A percentile compares a stretch with the other conserved stretches of the same genome.
Evolutionary conservation across 35 echinoderm and acorn worm genomes (phyloP).

Genomic region (Holothuria glaberrima): DNA sequence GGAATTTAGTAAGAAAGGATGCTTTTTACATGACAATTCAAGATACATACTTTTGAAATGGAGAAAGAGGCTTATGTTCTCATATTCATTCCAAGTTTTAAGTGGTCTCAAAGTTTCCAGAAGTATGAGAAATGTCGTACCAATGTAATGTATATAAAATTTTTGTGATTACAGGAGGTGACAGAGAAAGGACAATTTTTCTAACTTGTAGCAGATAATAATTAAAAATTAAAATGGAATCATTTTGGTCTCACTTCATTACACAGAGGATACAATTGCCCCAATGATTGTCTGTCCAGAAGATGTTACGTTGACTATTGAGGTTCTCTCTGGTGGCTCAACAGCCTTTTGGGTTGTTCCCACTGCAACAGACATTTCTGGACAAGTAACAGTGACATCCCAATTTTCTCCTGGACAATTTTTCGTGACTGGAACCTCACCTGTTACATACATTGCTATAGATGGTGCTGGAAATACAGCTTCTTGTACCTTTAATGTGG

Average conservation of each 20-base stretch:
- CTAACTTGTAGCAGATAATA: too few species aligned
- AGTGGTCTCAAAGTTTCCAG: too few species aligned
- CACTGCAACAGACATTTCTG: neutral
- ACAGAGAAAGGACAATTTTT: too few species aligned
- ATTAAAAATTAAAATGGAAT: too few species aligned
- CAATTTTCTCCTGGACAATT: neutral
- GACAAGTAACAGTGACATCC: neutral
- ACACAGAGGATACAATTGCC: neutral
- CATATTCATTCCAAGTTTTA: too few species aligned
- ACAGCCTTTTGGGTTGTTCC: neutral
- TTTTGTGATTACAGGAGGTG: too few species aligned
- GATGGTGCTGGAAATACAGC: constrained; percentile 1
- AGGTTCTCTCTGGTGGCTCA: constrained; percentile 3
- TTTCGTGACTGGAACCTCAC: neutral
- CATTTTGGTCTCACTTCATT: neutral
- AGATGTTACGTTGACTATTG: neutral
- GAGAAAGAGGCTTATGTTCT: too few species aligned
- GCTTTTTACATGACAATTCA: too few species aligned
- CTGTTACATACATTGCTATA: neutral
- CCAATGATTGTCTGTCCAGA: constrained; percentile 19
- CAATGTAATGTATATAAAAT: too few species aligned
- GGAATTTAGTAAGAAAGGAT: too few species aligned
- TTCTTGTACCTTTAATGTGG: neutral
- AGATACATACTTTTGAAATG: too few species aligned
- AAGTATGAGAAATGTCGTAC: too few species aligned